Percentiles rank a stretch among this genome's conserved stretches.
phyloP scores from a whole-genome alignment of 2,797 vertebrate species.

The Enteromius afrohamiltoni region DNA sequence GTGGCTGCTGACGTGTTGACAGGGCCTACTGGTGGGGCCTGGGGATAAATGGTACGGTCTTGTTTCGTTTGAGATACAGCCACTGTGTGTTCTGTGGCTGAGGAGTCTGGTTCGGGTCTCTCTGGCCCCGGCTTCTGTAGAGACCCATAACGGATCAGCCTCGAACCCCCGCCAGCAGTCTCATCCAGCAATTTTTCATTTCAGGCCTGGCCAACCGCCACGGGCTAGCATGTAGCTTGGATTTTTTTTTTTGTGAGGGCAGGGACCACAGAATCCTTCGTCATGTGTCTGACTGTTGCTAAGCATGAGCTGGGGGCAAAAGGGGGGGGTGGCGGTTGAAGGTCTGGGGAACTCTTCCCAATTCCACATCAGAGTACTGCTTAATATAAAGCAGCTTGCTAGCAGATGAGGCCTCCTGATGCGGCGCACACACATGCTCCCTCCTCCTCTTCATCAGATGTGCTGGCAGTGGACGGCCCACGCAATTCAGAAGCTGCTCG shows the following conservation, averaged over 20 bases:
- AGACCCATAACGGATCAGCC: conserved; percentile 55
- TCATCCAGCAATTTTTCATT: conserved; percentile 61
- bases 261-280: conserved; percentile 55
- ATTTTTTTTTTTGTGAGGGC: conserved; percentile 8
- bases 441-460: conserved; percentile 73
- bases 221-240: conserved; percentile 48
- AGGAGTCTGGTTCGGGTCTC: conserved; percentile 51
- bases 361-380: conserved; percentile 80
- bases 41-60: conserved; percentile 55
- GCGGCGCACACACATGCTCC: conserved; percentile 47
- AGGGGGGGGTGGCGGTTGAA: conserved; percentile 55
- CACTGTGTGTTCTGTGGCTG: conserved; percentile 71
- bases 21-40: conserved; percentile 26
- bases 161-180: conserved; percentile 30
- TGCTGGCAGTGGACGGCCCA: conserved; percentile 71
- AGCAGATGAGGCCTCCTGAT: conserved; percentile 75
- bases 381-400: conserved; percentile 82
- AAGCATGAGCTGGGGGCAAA: conserved; percentile 54
- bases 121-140: conserved; percentile 55
- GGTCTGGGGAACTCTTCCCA: conserved; percentile 73
- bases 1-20: conserved; percentile 49
- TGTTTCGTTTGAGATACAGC: conserved; percentile 70
- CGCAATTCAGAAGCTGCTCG: conserved; percentile 77
- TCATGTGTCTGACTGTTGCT: conserved; percentile 61
- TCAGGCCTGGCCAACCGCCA: conserved; percentile 51